A percentile compares a stretch with the other conserved stretches of the same genome.
Conservation (phyloP, 2,113 vertebrate species). For the Oenanthe oenanthe region DNA sequence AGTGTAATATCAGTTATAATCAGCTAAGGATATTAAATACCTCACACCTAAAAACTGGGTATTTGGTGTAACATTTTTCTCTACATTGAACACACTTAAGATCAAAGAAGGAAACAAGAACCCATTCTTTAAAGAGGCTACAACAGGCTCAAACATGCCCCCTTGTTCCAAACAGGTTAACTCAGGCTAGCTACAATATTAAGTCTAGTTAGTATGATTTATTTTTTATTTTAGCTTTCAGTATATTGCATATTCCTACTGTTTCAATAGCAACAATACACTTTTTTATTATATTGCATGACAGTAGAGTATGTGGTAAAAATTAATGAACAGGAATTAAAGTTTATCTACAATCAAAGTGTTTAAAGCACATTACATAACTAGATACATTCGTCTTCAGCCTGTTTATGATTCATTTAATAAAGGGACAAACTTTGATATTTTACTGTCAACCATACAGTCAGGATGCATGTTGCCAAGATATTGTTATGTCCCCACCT, state of each 20-base stretch:
- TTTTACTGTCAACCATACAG: background rate
- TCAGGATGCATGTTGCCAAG: background rate
- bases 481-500: background rate
- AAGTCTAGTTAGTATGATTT: background rate
- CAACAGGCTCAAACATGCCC: accelerated
- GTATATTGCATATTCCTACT: background rate
- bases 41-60: background rate
- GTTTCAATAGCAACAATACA: background rate
- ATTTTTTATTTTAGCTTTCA: background rate
- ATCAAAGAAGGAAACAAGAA: background rate
- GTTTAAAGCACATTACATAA: background rate
- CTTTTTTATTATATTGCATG: background rate
- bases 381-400: background rate
- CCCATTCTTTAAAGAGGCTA: background rate
- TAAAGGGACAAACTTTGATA: background rate
- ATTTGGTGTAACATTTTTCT: background rate
- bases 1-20: background rate
- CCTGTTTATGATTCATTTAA: background rate
- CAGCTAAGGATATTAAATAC: background rate
- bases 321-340: background rate
- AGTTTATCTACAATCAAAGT: background rate
- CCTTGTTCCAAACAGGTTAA: background rate
- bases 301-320: background rate
- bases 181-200: background rate
- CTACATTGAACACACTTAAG: background rate